Evolutionary conservation across 2,888 invertebrate species (phyloP).

Genomic region (Apodemia mormo): DNA sequence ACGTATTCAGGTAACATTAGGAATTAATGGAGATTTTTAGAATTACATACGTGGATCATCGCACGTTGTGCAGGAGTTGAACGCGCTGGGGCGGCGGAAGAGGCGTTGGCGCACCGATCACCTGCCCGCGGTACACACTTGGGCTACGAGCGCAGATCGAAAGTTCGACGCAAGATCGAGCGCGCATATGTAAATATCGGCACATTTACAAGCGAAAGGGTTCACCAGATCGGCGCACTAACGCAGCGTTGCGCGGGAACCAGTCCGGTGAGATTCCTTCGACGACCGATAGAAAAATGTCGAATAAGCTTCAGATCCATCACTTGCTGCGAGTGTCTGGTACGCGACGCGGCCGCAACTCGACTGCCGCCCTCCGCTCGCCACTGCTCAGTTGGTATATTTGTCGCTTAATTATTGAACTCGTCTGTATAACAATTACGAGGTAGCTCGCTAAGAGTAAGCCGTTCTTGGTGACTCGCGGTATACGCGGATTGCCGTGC

Average conservation of each 20-base stretch:
- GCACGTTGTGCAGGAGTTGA: conserved; percentile 66
- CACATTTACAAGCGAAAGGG: conserved; percentile 82
- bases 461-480: conserved; percentile 46
- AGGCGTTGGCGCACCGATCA: conserved; percentile 46
- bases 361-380: conserved; percentile 78
- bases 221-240: conserved; percentile 81
- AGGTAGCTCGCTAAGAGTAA: conserved; percentile 63
- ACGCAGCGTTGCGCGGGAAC: conserved; percentile 82
- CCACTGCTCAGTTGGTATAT: conserved; percentile 71
- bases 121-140: conserved; percentile 60
- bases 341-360: conserved; percentile 73
- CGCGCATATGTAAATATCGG: conserved; percentile 82
- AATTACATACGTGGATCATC: conserved; percentile 74
- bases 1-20: no score
- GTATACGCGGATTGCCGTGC: conserved; percentile 47
- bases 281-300: conserved; percentile 83
- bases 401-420: conserved; percentile 81
- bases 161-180: conserved; percentile 78
- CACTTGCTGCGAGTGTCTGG: conserved; percentile 70
- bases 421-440: conserved; percentile 77
- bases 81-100: conserved; percentile 63
- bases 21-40: no score
- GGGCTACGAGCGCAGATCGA: conserved; percentile 75
- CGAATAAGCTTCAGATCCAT: conserved; percentile 72
- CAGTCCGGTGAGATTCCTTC: conserved; percentile 85